Evolutionary conservation across 2,113 vertebrate genomes (phyloP).

Genomic region (Tautogolabrus adspersus): DNA sequence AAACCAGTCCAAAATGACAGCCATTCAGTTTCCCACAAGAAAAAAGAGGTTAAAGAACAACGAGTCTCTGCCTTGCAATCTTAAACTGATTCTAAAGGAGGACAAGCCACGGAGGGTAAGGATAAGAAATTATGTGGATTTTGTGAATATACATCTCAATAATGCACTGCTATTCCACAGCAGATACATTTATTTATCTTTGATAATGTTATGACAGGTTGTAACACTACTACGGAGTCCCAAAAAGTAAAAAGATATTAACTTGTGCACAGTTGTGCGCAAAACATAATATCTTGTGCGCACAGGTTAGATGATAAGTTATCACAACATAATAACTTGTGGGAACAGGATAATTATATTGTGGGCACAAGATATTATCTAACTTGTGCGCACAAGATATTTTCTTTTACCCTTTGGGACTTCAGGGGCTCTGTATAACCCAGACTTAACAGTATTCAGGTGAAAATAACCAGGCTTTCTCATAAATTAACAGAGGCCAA

Average conservation of each 20-base stretch:
- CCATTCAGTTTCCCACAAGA: slow-evolving; percentile 34
- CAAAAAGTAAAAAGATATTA: too few relatives aligned
- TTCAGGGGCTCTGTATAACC: too few relatives aligned
- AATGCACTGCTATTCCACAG: neutral
- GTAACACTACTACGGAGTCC: too few relatives aligned
- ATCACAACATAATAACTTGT: too few relatives aligned
- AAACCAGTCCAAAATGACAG: slow-evolving; percentile 63
- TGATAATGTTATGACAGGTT: neutral
- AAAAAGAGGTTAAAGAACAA: slow-evolving; percentile 69
- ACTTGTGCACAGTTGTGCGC: too few relatives aligned
- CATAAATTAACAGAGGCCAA: neutral
- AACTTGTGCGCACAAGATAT: too few relatives aligned
- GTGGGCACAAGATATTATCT: too few relatives aligned
- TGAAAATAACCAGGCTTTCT: neutral
- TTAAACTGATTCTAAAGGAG: slow-evolving; percentile 70
- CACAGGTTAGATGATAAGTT: too few relatives aligned
- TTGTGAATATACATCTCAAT: neutral
- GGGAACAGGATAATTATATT: too few relatives aligned
- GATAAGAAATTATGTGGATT: too few relatives aligned
- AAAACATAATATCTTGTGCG: too few relatives aligned
- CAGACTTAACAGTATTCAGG: neutral
- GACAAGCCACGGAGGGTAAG: slow-evolving; percentile 71
- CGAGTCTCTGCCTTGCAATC: slow-evolving; percentile 43
- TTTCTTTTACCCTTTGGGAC: too few relatives aligned
- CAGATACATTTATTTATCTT: neutral